Evolutionary conservation across 2,113 vertebrate genomes (phyloP), one percentile per base, ranked within the genome.

Genomic region (Marmota monax): DNA sequence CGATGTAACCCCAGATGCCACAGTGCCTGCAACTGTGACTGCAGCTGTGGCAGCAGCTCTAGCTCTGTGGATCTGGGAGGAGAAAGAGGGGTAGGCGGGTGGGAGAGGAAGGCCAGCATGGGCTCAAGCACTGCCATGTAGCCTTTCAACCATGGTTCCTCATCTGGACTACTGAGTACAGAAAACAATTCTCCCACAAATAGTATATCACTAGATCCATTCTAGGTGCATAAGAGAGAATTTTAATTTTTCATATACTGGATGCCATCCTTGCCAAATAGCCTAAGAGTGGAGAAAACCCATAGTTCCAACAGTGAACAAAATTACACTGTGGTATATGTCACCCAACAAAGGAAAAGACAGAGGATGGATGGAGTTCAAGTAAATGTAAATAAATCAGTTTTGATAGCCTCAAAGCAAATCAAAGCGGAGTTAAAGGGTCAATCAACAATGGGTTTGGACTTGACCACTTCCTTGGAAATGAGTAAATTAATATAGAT

Each of bases 291-390:
- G 22, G 13, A 61, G 22, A 61, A 94, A 78, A 87, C 56, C 27
- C 77, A 2, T 42, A 56, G 20, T 70, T 65, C 27, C 17, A 25
- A 77, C 16, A 85, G 7, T 18, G 72, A 94, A 72, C 39, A 90
- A 93, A 87, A 78, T 23, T 45, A 56, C 42, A 82, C 39, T 73
- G 67, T 63, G 51, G 48, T 37, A 7, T 53, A 29, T 94, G 67
- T 84, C 37, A 56, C n/a, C 42, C 84, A 82, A 82, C 58, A 84
- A 90, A 73, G 29, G 42, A 23, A 78, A 93, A 92, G 27, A n/a
- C n/a, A 78, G 2, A 25, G 61, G 4, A 45, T 91, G 37, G 32
- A 4, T 51, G 3, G 53, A 51, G 8, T 70, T 85, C 58, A 4
- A 79, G 39, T 48, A 53, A 67, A 77, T 69, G 45, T 25, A 80